Percentiles rank a stretch among this genome's conserved stretches.
Conservation (phyloP, 2,888 invertebrate genomes). For the Macaria liturata region DNA sequence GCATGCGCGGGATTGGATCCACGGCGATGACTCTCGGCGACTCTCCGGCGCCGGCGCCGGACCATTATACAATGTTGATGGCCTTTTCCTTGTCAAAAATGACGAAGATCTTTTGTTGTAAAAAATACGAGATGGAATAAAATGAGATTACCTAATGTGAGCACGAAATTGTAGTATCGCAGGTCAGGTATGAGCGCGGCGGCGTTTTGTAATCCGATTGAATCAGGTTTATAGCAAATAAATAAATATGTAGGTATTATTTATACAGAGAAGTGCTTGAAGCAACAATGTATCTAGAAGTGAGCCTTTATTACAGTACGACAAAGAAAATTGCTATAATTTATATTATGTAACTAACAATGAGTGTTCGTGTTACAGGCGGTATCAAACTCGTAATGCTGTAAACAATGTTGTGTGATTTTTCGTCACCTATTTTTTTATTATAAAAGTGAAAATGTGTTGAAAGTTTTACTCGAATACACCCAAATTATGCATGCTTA, state of each 20-base stretch:
- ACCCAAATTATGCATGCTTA: too few species aligned
- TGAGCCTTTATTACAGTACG: conserved; percentile 2
- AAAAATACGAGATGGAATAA: conserved; percentile 75
- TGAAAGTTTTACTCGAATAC: too few species aligned
- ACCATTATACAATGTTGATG: conserved; percentile 77
- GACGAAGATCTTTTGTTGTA: conserved; percentile 80
- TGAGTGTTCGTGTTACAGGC: conserved; percentile 1
- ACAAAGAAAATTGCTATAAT: conserved; percentile 9
- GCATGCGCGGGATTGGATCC: conserved; percentile 71
- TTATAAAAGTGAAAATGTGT: too few species aligned
- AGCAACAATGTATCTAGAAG: conserved; percentile 8
- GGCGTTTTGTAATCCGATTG: conserved; percentile 9
- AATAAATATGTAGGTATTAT: conserved; percentile 20
- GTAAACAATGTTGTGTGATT: too few species aligned
- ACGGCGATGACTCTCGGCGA: conserved; percentile 69
- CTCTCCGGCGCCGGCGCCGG: conserved; percentile 73
- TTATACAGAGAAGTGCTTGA: background rate
- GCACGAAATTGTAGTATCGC: conserved; percentile 71
- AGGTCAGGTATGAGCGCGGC: conserved; percentile 58
- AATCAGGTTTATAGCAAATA: conserved; percentile 20
- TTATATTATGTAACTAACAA: background rate
- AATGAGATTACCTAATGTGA: conserved; percentile 74
- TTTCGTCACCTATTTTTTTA: too few species aligned
- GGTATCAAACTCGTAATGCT: background rate
- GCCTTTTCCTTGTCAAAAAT: conserved; percentile 83